A percentile compares a stretch with the other conserved stretches of the same genome.
These are phyloP conservation scores for Drosophila robusta DNA, from an alignment of 2,888 invertebrate genomes.

Conservation along the genomic window DNA sequence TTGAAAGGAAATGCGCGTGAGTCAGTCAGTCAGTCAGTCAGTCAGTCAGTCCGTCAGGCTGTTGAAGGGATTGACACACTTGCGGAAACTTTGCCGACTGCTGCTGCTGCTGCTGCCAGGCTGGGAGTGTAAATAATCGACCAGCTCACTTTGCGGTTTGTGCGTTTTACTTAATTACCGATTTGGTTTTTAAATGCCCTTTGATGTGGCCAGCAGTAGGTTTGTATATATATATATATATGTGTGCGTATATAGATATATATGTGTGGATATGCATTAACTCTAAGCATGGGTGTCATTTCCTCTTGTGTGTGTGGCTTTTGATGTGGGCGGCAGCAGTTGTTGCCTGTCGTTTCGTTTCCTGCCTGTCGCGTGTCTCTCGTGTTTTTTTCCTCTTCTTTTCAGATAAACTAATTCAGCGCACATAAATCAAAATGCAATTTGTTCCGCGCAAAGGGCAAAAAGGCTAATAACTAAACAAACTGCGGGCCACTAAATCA, in stretches of 20 bases:
- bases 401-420: constrained; percentile 68
- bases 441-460: constrained; percentile 79
- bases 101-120: constrained; percentile 2
- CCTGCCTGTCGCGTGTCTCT: constrained; percentile 65
- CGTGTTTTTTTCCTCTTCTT: constrained; percentile 16
- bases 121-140: constrained; percentile 73
- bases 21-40: neutral
- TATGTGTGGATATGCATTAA: constrained; percentile 7
- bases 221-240: neutral
- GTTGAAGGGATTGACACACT: constrained; percentile 57
- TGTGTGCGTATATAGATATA: no score
- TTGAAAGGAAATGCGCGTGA: constrained; percentile 47
- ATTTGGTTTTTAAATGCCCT: constrained; percentile 76
- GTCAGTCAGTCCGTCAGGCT: neutral
- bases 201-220: constrained; percentile 68
- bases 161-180: constrained; percentile 80
- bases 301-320: constrained; percentile 39
- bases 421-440: constrained; percentile 82
- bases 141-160: constrained; percentile 69
- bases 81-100: constrained; percentile 25
- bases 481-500: constrained; percentile 80
- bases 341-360: constrained; percentile 66
- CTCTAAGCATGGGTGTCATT: constrained; percentile 49
- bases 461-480: constrained; percentile 79
- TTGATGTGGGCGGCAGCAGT: constrained; percentile 58